Evolutionary conservation across 2,888 invertebrate species (phyloP).

Genomic region (Graphium colonna): DNA sequence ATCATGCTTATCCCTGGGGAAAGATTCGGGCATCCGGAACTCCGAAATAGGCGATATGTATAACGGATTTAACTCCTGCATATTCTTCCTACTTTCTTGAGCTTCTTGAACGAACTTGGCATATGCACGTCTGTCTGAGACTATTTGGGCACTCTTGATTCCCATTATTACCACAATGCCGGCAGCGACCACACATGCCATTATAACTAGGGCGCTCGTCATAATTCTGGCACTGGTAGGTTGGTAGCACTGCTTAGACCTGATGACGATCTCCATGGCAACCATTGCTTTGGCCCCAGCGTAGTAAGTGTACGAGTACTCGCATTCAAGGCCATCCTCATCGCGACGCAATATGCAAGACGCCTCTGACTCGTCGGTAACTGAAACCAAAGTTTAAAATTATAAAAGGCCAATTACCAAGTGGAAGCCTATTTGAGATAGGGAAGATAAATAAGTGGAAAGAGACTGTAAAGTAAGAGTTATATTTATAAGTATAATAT

Average conservation of each 20-base stretch:
- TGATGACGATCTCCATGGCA: conserved; percentile 56
- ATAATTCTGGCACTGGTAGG: conserved; percentile 58
- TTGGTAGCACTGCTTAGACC: conserved; percentile 56
- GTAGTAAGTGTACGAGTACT: conserved; percentile 64
- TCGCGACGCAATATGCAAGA: conserved; percentile 57
- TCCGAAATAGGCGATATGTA: conserved; percentile 81
- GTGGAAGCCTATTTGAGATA: no score
- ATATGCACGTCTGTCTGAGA: conserved; percentile 76
- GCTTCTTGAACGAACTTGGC: conserved; percentile 72
- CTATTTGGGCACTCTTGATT: conserved; percentile 59
- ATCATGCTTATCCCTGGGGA: conserved; percentile 63
- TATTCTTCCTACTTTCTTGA: conserved; percentile 55
- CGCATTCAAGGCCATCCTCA: conserved; percentile 53
- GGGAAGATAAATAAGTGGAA: no score
- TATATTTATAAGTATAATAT: no score
- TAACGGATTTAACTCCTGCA: conserved; percentile 79
- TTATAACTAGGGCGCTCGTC: conserved; percentile 56
- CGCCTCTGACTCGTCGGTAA: conserved; percentile 38
- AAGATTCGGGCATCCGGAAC: conserved; percentile 77
- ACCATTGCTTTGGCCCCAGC: conserved; percentile 46
- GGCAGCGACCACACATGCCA: conserved; percentile 63
- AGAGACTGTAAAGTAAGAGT: no score
- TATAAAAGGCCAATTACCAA: no score
- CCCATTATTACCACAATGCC: conserved; percentile 69
- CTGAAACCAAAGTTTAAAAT: no score